Base-by-base conservation (phyloP, 2,113 vertebrate genomes). In the Etheostoma cragini region DNA sequence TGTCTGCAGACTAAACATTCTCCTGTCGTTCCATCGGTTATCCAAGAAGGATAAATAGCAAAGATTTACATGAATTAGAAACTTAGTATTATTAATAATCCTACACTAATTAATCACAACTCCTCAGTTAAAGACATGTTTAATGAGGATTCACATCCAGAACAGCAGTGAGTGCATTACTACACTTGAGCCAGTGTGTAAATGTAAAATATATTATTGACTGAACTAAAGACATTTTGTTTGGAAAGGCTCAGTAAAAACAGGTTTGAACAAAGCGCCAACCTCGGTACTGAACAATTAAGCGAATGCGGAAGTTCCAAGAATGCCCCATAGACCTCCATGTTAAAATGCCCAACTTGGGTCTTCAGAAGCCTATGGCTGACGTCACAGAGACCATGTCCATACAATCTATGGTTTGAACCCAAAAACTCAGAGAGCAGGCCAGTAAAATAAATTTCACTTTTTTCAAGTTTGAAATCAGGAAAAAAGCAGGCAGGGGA, bases 1-100 rank as follows among this genome's bases (percentile, higher is more conserved):
- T 66, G 54, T 61, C 72, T 73, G 30, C 49, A 46, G 14, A 5
- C 49, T 69, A 14, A 80, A 81, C 19, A 62, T 60, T 64, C 6
- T 47, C 54, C 33, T 22, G 11, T 33, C n/a, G 72, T 24, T 57
- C 47, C 16, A 35, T n/a, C n/a, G n/a, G n/a, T n/a, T n/a, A n/a
- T n/a, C n/a, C 7, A 70, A 24, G 0, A 24, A 12, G 17, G 35
- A 70, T 45, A 17, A 63, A 78, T n/a, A 22, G 16, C 33, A 58
- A 64, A 42, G 33, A 42, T 47, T 16, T n/a, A 42, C 21, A 42
- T 50, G 8, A n/a, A 38, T 30, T 19, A 63, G 15, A 76, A 26
- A 17, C 5, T 8, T 52, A 5, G 47, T 8, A 49, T 61, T 73
- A 56, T 56, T 11, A 17, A 5, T 22, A 22, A 38, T 38, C 21